Conservation (phyloP, 2,113 vertebrate species). For the Prolemur simus region DNA sequence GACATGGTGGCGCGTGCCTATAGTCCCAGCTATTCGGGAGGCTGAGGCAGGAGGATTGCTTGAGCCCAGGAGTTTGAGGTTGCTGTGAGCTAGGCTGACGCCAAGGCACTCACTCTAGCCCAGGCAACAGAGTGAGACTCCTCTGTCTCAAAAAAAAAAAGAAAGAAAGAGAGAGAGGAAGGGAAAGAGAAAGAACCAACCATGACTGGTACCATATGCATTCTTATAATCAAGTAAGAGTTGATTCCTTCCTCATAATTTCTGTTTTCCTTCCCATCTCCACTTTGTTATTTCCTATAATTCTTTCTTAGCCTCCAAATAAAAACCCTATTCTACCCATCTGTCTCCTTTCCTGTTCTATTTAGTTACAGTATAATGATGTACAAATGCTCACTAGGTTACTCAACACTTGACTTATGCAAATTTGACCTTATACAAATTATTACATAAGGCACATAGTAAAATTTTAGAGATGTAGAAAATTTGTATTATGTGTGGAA, state of each 20-base stretch:
- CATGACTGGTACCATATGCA: background rate
- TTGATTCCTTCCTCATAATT: background rate
- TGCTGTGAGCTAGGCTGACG: no score
- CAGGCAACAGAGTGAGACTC: no score
- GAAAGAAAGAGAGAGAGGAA: background rate
- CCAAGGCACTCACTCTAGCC: no score
- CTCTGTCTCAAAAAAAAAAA: no score
- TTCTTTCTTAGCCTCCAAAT: background rate
- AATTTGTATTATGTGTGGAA: conserved; percentile 5
- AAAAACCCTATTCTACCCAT: background rate
- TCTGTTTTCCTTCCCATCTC: background rate
- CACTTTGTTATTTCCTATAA: background rate
- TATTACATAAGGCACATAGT: background rate
- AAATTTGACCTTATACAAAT: conserved; percentile 18
- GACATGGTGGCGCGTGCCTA: no score
- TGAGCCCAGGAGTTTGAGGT: no score
- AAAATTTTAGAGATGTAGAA: conserved; percentile 9
- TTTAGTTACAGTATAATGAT: background rate
- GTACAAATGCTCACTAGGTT: background rate
- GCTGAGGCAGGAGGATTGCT: no score
- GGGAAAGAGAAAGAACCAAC: background rate
- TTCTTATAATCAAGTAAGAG: background rate
- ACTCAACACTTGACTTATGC: background rate
- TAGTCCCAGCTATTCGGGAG: no score
- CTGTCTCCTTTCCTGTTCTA: background rate